These are phyloP conservation scores for Crax fasciolata DNA, from an alignment of 2,797 vertebrate genomes.

Conservation along the genomic window DNA sequence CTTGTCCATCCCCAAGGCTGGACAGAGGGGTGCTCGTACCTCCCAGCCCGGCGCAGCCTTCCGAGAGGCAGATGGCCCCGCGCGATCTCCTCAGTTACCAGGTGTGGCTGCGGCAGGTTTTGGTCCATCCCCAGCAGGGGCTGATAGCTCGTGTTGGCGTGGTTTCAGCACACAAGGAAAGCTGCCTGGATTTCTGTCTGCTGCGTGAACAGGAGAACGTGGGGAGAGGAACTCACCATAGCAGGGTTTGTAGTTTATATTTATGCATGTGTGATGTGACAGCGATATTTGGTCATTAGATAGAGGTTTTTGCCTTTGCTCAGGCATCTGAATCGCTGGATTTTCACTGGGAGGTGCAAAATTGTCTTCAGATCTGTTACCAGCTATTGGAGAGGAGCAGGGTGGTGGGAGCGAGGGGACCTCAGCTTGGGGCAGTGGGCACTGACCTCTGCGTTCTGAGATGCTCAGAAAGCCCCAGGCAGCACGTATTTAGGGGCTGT, in stretches of 20 bases:
- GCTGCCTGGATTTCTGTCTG: not conserved
- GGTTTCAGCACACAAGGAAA: not conserved
- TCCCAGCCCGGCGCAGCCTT: not conserved
- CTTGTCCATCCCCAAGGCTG: not conserved
- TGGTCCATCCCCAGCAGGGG: not conserved
- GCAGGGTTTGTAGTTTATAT: not conserved
- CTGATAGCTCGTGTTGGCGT: not conserved
- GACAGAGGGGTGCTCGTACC: rapidly evolving
- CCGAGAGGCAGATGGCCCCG: not conserved
- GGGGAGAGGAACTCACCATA: not conserved
- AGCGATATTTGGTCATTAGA: not conserved
- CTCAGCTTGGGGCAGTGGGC: not conserved
- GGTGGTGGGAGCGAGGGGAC: not conserved
- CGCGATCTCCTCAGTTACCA: not conserved
- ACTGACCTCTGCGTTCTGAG: not conserved
- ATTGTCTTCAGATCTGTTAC: not conserved
- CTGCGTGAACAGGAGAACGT: not conserved
- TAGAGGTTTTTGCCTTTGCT: not conserved
- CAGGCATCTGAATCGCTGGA: not conserved
- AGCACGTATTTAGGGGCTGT: not conserved
- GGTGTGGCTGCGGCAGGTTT: not conserved
- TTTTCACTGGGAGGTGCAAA: not conserved
- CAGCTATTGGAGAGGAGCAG: not conserved
- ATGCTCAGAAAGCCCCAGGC: not conserved
- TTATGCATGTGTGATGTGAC: not conserved